phyloP scores from a whole-genome alignment of 2,888 invertebrate species.

The Saturnia pavonia region DNA sequence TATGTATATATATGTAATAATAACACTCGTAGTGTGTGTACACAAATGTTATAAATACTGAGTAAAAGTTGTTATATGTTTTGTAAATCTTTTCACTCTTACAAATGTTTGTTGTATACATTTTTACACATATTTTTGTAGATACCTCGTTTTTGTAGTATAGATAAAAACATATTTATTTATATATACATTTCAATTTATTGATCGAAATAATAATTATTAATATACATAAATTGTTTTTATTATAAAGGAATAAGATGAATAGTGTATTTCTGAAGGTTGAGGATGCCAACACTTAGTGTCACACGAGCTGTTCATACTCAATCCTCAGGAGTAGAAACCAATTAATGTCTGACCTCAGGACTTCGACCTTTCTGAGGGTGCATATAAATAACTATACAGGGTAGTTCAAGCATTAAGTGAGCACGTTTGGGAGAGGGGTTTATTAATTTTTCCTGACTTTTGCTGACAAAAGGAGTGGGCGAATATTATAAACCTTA shows the following conservation, averaged over 20 bases:
- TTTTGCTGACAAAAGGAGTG: too few relatives aligned
- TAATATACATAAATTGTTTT: not conserved
- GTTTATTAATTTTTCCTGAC: too few relatives aligned
- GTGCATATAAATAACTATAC: too few relatives aligned
- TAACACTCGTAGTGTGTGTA: not conserved
- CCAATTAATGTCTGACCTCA: too few relatives aligned
- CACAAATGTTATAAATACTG: constrained; percentile 32
- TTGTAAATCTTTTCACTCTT: constrained; percentile 43
- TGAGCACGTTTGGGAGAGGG: too few relatives aligned
- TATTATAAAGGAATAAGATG: not conserved
- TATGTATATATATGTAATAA: not conserved
- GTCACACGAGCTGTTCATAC: too few relatives aligned
- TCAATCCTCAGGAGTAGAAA: too few relatives aligned
- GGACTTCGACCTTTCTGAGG: too few relatives aligned
- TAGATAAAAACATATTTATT: constrained; percentile 8
- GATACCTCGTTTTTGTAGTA: constrained; percentile 15
- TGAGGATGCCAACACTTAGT: too few relatives aligned
- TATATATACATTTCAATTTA: not conserved
- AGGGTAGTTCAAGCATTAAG: too few relatives aligned
- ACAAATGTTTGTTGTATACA: constrained; percentile 25
- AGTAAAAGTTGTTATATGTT: constrained; percentile 45
- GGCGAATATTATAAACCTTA: too few relatives aligned
- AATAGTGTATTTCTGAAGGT: too few relatives aligned
- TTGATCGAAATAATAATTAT: not conserved
- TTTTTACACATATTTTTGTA: constrained; percentile 18